Base-by-base conservation (phyloP, 2,797 vertebrate species). In the Pipistrellus kuhlii region DNA sequence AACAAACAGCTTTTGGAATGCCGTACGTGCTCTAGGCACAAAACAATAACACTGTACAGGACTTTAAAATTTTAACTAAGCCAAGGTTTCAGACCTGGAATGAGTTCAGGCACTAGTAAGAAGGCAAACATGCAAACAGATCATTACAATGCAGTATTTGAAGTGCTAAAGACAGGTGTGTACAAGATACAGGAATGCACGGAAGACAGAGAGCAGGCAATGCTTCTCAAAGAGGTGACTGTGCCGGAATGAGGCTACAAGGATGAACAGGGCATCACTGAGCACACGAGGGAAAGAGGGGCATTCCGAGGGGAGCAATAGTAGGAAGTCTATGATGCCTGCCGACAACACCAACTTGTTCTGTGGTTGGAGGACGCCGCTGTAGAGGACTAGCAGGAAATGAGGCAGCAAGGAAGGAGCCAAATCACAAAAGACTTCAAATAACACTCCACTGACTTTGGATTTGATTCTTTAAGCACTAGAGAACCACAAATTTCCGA, bases 41-140 rank as follows among this genome's bases (percentile, higher is more conserved):
- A 92, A 84, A 88, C 27, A 77, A 84, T 32, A 88, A 85, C 35
- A 94, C 62, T 46, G 13, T 35, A 53, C 30, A 95, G 30, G 35
- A 91, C 44, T 95, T 90, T 66, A 85, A 90, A 92, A 88, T 68
- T 82, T 78, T 78, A 95, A 86, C 38, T 30, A 91, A 85, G 17
- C 30, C 62, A 82, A 77, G 8, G 14, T 71, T 68, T 82, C 25
- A 64, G 73, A 13, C 35, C 87, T 78, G 5, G 91, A 93, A 35
- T 41, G 23, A 94, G n/a, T 38, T 85, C 64, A 53, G 8, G n/a
- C 11, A 71, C 44, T 85, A 91, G 8, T 32, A 35, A n/a, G 13
- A 94, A 90, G 51, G 25, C 38, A 93, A 90, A 85, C 32, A 53
- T 32, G 21, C 41, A 83, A 86, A 64, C 55, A 91, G 83, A 93